Evolutionary conservation across 2,113 vertebrate genomes (phyloP).

Genomic region (Fulmarus glacialis): DNA sequence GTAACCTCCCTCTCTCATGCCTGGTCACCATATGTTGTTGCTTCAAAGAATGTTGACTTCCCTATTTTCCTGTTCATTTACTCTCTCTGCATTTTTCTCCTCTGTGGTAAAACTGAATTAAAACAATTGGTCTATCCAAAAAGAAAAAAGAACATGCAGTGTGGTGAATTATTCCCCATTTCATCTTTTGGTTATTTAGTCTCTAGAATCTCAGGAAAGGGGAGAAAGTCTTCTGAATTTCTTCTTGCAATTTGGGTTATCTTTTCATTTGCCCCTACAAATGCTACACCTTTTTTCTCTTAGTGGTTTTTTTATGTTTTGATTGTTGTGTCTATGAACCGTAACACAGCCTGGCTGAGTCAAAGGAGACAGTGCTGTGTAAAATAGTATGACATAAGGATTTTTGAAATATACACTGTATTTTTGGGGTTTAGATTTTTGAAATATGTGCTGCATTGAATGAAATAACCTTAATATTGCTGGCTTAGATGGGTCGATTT

Average conservation of each 20-base stretch:
- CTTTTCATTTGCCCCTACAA: not conserved
- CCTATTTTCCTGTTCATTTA: conserved; percentile 58
- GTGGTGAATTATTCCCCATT: not conserved
- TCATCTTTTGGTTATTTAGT: not conserved
- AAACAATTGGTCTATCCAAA: conserved; percentile 19
- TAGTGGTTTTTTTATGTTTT: not conserved
- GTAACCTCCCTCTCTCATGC: conserved; percentile 34
- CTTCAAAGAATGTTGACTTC: conserved; percentile 60
- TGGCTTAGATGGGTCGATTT: not conserved
- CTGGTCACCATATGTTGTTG: conserved; percentile 63
- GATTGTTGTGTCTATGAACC: not conserved
- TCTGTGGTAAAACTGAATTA: conserved; percentile 42
- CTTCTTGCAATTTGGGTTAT: not conserved
- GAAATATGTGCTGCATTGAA: not conserved
- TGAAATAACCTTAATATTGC: not conserved
- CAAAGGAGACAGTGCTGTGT: not conserved
- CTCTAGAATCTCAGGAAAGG: not conserved
- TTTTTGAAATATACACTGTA: not conserved
- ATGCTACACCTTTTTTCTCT: not conserved
- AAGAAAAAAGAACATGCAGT: not conserved
- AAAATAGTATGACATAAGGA: not conserved
- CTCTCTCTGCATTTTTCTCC: conserved; percentile 17
- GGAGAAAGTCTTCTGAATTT: not conserved
- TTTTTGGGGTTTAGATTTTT: not conserved
- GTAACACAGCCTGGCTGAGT: not conserved